Conservation (phyloP, 1,140 invertebrate species). For the Drosophila oshimai region DNA sequence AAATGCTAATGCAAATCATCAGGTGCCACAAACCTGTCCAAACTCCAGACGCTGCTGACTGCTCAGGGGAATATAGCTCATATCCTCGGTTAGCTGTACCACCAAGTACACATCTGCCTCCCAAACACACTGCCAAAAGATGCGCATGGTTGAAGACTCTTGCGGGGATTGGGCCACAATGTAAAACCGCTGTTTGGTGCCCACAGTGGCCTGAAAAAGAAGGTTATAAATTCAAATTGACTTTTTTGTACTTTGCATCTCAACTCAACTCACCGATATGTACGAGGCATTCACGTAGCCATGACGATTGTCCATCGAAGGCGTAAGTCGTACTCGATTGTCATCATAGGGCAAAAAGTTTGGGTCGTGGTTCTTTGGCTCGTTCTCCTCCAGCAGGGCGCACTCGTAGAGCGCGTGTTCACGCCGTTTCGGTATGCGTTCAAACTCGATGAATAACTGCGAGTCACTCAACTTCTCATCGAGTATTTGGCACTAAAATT, state of each 20-base stretch:
- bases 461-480: conserved; percentile 91
- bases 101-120: conserved; percentile 91
- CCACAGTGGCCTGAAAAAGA: conserved; percentile 87
- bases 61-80: conserved; percentile 85
- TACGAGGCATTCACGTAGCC: conserved; percentile 96
- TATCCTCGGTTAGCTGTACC: conserved; percentile 88
- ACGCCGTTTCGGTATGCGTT: conserved; percentile 91
- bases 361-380: conserved; percentile 83
- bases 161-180: conserved; percentile 91
- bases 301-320: conserved; percentile 90
- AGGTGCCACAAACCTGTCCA: conserved; percentile 83
- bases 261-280: conserved; percentile 85
- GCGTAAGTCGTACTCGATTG: conserved; percentile 90
- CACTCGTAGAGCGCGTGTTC: conserved; percentile 83
- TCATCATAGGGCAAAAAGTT: conserved; percentile 94
- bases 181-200: conserved; percentile 90
- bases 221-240: background rate
- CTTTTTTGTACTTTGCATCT: background rate
- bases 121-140: conserved; percentile 95
- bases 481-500: conserved; percentile 89
- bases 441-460: conserved; percentile 93
- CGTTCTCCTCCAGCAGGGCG: conserved; percentile 78
- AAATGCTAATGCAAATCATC: background rate
- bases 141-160: conserved; percentile 70
- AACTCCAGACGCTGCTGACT: conserved; percentile 83